Percentiles rank a stretch among this genome's conserved stretches.
These are phyloP conservation scores for Serrognathus titanus DNA, from an alignment of 2,888 invertebrate genomes.

Conservation along the genomic window DNA sequence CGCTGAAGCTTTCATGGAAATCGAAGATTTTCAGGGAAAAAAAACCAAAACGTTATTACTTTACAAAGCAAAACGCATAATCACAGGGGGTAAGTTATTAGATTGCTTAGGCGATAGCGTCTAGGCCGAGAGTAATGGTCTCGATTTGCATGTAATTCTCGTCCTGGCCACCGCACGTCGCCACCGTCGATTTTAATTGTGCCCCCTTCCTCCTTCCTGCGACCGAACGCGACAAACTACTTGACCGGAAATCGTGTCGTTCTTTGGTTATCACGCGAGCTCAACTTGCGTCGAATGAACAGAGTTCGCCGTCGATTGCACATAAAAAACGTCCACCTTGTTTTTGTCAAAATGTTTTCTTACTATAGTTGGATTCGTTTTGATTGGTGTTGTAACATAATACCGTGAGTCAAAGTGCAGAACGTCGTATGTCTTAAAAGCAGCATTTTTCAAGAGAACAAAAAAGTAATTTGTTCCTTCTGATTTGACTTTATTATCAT, in stretches of 20 bases:
- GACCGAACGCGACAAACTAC: slow-evolving; percentile 32
- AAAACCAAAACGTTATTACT: slow-evolving; percentile 15
- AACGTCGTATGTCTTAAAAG: too few species aligned
- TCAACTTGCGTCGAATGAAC: slow-evolving; percentile 31
- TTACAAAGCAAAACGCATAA: slow-evolving; percentile 19
- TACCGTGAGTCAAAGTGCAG: too few species aligned
- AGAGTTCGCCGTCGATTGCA: slow-evolving; percentile 3
- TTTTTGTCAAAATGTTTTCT: too few species aligned
- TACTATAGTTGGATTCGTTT: too few species aligned
- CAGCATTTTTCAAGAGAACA: too few species aligned
- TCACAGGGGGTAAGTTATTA: slow-evolving; percentile 27
- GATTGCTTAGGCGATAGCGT: slow-evolving; percentile 28
- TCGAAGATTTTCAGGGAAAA: not conserved
- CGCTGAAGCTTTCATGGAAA: too few species aligned
- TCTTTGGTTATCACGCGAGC: slow-evolving; percentile 40
- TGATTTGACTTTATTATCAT: too few species aligned
- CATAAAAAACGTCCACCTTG: not conserved
- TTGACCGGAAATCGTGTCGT: slow-evolving; percentile 42
- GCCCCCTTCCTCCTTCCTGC: slow-evolving; percentile 27
- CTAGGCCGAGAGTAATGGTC: slow-evolving; percentile 25
- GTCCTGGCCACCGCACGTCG: slow-evolving; percentile 34
- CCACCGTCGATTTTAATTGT: slow-evolving; percentile 41
- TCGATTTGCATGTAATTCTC: slow-evolving; percentile 35
- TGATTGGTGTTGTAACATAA: too few species aligned
- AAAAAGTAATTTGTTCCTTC: too few species aligned